Evolutionary conservation across 2,888 invertebrate species (phyloP).

Genomic region (Saturnia pavonia): DNA sequence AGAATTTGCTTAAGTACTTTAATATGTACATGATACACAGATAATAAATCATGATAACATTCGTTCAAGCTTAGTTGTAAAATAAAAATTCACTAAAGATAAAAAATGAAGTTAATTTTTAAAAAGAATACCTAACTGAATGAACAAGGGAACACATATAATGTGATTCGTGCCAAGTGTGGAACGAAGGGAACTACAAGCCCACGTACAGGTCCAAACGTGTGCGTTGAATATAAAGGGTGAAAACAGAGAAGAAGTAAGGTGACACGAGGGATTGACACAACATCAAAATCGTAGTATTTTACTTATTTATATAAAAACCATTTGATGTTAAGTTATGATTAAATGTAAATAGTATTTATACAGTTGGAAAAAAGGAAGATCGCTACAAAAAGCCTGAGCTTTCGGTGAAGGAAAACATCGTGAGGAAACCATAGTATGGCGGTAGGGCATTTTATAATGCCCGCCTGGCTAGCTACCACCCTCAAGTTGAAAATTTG

Average conservation of each 20-base stretch:
- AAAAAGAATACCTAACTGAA: slow-evolving; percentile 16
- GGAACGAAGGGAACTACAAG: slow-evolving; percentile 17
- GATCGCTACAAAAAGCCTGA: too few species aligned
- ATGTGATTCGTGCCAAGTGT: slow-evolving; percentile 21
- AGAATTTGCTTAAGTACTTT: too few species aligned
- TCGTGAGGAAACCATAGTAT: too few species aligned
- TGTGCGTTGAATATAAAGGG: slow-evolving; percentile 21
- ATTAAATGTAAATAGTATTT: too few species aligned
- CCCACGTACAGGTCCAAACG: slow-evolving; percentile 22
- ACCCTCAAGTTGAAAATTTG: too few species aligned
- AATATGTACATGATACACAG: too few species aligned
- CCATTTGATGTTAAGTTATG: too few species aligned
- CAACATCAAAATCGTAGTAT: not conserved
- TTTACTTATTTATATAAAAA: not conserved
- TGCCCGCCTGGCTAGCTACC: too few species aligned
- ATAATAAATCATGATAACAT: not conserved
- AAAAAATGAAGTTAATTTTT: not conserved
- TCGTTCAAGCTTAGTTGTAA: not conserved
- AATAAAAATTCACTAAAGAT: not conserved
- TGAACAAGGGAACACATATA: slow-evolving; percentile 19
- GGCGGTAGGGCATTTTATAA: too few species aligned
- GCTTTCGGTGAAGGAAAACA: too few species aligned
- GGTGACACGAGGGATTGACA: not conserved
- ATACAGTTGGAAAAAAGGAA: too few species aligned
- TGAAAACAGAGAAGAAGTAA: slow-evolving; percentile 1